Evolutionary conservation across 2,113 vertebrate species (phyloP).

Genomic region (Clarias batrachus): DNA sequence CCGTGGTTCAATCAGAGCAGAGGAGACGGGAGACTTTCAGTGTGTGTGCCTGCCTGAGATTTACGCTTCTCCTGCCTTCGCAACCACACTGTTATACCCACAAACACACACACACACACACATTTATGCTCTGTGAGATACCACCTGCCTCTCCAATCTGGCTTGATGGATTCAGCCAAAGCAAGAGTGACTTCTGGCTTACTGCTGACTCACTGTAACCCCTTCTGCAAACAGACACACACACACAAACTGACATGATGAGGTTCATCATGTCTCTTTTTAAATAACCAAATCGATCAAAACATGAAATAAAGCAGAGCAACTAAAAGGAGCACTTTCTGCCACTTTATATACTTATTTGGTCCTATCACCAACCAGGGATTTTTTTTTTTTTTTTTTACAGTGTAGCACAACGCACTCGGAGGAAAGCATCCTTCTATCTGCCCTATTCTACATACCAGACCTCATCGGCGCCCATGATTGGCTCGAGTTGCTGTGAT

Average conservation of each 20-base stretch:
- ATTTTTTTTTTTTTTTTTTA: background rate
- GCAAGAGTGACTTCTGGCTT: slow-evolving; percentile 46
- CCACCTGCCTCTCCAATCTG: slow-evolving; percentile 52
- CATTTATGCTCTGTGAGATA: slow-evolving; percentile 32
- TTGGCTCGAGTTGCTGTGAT: background rate
- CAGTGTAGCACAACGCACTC: background rate
- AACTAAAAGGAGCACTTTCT: background rate
- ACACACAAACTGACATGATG: background rate
- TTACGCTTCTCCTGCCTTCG: slow-evolving; percentile 12
- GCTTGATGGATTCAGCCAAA: slow-evolving; percentile 49
- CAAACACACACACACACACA: slow-evolving; percentile 13
- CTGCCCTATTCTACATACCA: background rate
- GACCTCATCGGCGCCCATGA: background rate
- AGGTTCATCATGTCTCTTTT: background rate
- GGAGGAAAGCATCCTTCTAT: background rate
- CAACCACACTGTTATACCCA: background rate
- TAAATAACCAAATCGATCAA: background rate
- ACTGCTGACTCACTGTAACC: slow-evolving; percentile 39
- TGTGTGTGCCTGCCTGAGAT: slow-evolving; percentile 33
- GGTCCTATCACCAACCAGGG: background rate
- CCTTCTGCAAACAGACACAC: slow-evolving; percentile 32
- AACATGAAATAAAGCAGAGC: background rate
- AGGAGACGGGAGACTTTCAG: slow-evolving; percentile 28
- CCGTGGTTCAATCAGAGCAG: slow-evolving; percentile 52
- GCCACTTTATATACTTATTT: background rate